Evolutionary conservation across 2,113 vertebrate genomes (phyloP).

Genomic region (Heteronetta atricapilla): DNA sequence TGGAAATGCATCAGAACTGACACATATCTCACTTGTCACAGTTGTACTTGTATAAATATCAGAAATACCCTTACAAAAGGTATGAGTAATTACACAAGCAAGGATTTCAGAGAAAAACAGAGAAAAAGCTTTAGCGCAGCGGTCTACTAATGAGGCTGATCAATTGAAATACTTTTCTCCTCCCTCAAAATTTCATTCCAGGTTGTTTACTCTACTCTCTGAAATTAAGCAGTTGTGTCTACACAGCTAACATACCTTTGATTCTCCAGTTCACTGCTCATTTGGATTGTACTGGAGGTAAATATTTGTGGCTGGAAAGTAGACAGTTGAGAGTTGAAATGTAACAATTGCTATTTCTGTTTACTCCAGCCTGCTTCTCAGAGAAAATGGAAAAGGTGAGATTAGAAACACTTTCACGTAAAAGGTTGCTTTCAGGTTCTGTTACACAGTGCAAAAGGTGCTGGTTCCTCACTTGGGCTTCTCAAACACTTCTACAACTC

Average conservation of each 20-base stretch:
- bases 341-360: conserved; percentile 58
- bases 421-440: background rate
- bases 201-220: conserved; percentile 66
- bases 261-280: conserved; percentile 76
- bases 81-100: conserved; percentile 19
- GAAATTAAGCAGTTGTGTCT: conserved; percentile 74
- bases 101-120: background rate
- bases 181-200: conserved; percentile 33
- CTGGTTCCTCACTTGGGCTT: background rate
- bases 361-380: background rate
- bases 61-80: background rate
- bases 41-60: background rate
- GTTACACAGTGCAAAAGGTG: background rate
- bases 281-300: conserved; percentile 63
- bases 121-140: background rate
- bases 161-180: conserved; percentile 42
- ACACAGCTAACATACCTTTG: conserved; percentile 73
- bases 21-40: background rate
- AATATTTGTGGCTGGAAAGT: conserved; percentile 66
- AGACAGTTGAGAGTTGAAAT: conserved; percentile 14
- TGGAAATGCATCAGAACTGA: background rate
- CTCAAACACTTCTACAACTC: background rate
- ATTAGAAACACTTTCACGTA: background rate
- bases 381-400: background rate
- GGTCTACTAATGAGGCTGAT: conserved; percentile 66